Evolutionary conservation across 2,888 invertebrate genomes (phyloP), one percentile per base, ranked within the genome.

Genomic region (Trichopoda pennipes): DNA sequence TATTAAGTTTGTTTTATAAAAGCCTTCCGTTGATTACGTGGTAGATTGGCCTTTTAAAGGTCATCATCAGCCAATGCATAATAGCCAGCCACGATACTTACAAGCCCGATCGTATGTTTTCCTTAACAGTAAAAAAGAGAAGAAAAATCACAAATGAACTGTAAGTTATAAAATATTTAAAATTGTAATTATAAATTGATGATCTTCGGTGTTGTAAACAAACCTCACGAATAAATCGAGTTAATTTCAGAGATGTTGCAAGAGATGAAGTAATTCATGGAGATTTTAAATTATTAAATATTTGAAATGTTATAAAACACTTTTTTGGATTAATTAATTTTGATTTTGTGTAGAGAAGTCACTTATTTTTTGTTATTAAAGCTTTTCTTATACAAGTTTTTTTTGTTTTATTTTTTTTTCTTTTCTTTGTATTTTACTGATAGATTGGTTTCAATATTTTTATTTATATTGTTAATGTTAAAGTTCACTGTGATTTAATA

Each of bases 31-130:
- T 72, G 61, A 72, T 80, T 80, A 68, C 76, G 53, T 80, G 42
- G 69, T 63, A 44, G 60, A 51, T 77, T 74, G 77, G 53, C 73
- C 81, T 81, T 68, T 64, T 35, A 81, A 78, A 81, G 81, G 81
- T 81, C 81, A 81, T 66, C 81, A 81, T 64, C 81, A 73, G 23
- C 49, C 68, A 77, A 81, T 73, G 68, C 47, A 79, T 79, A 73
- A 66, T 32, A 68, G 47, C 38, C 35, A 47, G n/a, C 47, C 56
- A 56, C 32, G 7, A 53, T 35, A 16, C 4, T 51, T 42, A 32
- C 42, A 35, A 69, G 63, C 17, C 47, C 42, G 44, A 51, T 66
- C 42, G 58, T 64, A 56, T 64, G 10, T 58, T 63, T 78, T 64
- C 53, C 17, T 47, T 32, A 58, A 70, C 58, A 38, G 19, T 56